Percentiles rank a stretch among this genome's conserved stretches.
Evolutionary conservation across 1,140 invertebrate genomes (phyloP).

Genomic region (Druon quercuslanigerum): DNA sequence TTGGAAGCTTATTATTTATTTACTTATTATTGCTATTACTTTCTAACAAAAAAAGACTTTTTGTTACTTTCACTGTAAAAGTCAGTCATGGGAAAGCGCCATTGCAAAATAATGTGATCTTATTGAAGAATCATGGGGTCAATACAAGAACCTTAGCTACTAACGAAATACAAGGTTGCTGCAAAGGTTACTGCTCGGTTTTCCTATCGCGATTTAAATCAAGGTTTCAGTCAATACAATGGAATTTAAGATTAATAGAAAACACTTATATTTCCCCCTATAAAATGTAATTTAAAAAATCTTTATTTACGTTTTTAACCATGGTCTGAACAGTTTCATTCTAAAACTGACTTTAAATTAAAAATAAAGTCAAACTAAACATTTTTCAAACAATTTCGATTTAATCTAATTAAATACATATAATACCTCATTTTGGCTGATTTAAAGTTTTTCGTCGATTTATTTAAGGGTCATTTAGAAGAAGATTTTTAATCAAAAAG

Average conservation of each 20-base stretch:
- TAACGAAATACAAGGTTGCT: not conserved
- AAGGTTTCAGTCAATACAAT: not conserved
- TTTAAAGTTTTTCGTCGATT: too few relatives aligned
- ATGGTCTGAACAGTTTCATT: too few relatives aligned
- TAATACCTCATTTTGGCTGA: too few relatives aligned
- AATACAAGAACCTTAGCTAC: not conserved
- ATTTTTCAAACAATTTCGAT: too few relatives aligned
- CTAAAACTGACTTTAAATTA: too few relatives aligned
- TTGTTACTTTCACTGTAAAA: conserved; percentile 18
- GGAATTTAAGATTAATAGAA: not conserved
- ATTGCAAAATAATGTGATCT: conserved; percentile 15
- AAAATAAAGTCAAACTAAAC: too few relatives aligned
- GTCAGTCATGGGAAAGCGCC: conserved; percentile 12
- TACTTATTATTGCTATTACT: too few relatives aligned
- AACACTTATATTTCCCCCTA: not conserved
- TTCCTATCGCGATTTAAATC: not conserved
- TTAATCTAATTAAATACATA: too few relatives aligned
- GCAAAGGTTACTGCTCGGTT: not conserved
- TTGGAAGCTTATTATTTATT: too few relatives aligned
- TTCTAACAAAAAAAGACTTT: not conserved
- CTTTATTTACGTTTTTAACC: too few relatives aligned
- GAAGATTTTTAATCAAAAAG: too few relatives aligned
- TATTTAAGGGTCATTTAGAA: too few relatives aligned
- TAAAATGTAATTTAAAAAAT: not conserved
- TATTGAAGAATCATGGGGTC: conserved; percentile 17